Percentiles rank a stretch among this genome's conserved stretches.
These are phyloP conservation scores for Salminus brasiliensis DNA, from an alignment of 2,113 vertebrate species.

Conservation along the genomic window DNA sequence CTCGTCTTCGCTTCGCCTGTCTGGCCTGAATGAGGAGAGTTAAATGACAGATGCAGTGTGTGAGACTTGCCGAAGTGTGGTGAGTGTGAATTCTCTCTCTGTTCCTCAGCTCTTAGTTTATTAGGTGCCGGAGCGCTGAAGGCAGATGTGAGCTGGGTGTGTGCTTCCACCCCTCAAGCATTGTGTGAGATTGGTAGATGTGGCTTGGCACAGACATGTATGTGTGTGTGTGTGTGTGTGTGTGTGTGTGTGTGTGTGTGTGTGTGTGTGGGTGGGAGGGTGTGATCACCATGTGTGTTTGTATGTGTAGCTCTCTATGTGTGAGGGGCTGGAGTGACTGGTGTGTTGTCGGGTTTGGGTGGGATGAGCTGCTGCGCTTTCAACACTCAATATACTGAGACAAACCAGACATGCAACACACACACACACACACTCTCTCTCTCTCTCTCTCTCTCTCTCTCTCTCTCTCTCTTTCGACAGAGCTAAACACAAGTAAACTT, in stretches of 20 bases:
- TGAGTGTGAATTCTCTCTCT: slow-evolving; percentile 10
- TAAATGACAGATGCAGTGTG: slow-evolving; percentile 19
- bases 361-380: neutral
- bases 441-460: slow-evolving; percentile 3
- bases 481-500: neutral
- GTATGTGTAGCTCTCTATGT: slow-evolving; percentile 19
- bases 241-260: slow-evolving; percentile 18
- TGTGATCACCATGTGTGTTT: slow-evolving; percentile 37
- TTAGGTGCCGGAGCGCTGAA: neutral
- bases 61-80: neutral
- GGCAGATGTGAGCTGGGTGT: neutral
- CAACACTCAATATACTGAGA: neutral
- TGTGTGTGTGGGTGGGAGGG: slow-evolving; percentile 36
- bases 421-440: neutral
- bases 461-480: neutral
- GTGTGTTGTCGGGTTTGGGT: slow-evolving; percentile 23
- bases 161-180: slow-evolving; percentile 1
- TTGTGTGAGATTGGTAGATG: slow-evolving; percentile 6
- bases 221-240: slow-evolving; percentile 43
- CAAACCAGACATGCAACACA: neutral
- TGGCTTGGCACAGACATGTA: slow-evolving; percentile 35
- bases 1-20: slow-evolving; percentile 8
- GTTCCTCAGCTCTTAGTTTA: slow-evolving; percentile 4
- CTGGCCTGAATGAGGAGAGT: slow-evolving; percentile 8
- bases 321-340: neutral